phyloP scores from a whole-genome alignment of 2,888 invertebrate species.

The Colletes collaris region DNA sequence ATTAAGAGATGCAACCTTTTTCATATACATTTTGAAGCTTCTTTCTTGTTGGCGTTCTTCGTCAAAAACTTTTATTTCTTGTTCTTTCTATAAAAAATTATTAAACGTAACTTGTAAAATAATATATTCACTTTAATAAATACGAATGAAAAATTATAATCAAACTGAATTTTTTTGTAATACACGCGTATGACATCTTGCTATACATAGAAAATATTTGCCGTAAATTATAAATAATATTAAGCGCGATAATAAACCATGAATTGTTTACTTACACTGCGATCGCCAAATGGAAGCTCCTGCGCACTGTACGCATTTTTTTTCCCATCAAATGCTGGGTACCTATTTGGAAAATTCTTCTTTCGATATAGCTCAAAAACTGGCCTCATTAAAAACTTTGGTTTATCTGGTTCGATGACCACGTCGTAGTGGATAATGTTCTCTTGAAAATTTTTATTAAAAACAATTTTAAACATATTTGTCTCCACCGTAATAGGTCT shows the following conservation, averaged over 20 bases:
- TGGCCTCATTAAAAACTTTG: constrained; percentile 86
- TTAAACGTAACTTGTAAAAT: neutral
- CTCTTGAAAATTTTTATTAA: constrained; percentile 82
- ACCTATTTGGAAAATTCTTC: constrained; percentile 81
- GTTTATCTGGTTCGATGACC: constrained; percentile 87
- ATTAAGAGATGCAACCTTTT: constrained; percentile 85
- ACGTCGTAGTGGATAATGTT: constrained; percentile 92
- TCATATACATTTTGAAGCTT: constrained; percentile 84
- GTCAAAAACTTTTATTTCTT: constrained; percentile 79
- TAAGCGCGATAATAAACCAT: neutral
- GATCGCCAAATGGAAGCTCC: constrained; percentile 82
- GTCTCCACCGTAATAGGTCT: constrained; percentile 84
- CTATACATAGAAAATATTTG: neutral
- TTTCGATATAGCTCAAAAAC: constrained; percentile 82
- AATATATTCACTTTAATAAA: neutral
- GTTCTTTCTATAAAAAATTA: constrained; percentile 55
- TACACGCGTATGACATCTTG: too few relatives aligned
- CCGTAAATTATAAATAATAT: neutral
- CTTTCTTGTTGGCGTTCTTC: constrained; percentile 73
- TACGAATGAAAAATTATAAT: neutral
- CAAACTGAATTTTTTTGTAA: neutral
- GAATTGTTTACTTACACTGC: constrained; percentile 66
- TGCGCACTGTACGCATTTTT: constrained; percentile 87
- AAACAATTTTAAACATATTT: constrained; percentile 87
- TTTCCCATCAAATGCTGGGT: constrained; percentile 90